Evolutionary conservation across 2,797 vertebrate species (phyloP).

Genomic region (Galagoides demidoff): DNA sequence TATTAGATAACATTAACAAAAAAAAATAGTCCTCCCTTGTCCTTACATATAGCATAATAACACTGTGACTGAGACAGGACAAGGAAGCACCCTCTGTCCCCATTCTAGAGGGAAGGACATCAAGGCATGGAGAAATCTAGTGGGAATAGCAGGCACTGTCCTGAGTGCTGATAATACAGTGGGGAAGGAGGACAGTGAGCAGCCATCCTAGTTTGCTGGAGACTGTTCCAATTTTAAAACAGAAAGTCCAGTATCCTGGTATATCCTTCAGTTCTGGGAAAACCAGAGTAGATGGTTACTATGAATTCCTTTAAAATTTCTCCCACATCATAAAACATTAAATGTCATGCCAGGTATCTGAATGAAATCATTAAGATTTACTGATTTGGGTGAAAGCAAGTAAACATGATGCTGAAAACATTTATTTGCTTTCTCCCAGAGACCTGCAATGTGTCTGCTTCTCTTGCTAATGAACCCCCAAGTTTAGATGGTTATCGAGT

Average conservation of each 20-base stretch:
- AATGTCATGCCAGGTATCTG: neutral
- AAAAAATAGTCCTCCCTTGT: neutral
- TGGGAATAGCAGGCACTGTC: neutral
- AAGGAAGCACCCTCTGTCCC: neutral
- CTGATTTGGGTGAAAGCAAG: neutral
- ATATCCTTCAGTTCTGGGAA: neutral
- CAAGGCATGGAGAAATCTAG: neutral
- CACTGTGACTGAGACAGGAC: neutral
- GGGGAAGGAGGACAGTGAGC: neutral
- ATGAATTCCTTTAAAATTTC: neutral
- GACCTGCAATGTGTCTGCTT: neutral
- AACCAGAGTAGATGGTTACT: neutral
- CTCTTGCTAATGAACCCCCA: neutral
- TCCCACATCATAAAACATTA: neutral
- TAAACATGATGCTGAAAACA: neutral
- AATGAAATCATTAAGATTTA: neutral
- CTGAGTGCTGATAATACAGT: neutral
- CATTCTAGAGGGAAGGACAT: neutral
- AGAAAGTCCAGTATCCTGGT: neutral
- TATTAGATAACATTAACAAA: neutral
- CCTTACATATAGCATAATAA: neutral
- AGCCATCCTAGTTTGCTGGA: neutral
- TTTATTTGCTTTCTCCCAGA: neutral
- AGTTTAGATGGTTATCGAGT: neutral
- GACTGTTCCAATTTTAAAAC: neutral